Conservation (phyloP, 2,113 vertebrate species). For the Chaetura pelagica region DNA sequence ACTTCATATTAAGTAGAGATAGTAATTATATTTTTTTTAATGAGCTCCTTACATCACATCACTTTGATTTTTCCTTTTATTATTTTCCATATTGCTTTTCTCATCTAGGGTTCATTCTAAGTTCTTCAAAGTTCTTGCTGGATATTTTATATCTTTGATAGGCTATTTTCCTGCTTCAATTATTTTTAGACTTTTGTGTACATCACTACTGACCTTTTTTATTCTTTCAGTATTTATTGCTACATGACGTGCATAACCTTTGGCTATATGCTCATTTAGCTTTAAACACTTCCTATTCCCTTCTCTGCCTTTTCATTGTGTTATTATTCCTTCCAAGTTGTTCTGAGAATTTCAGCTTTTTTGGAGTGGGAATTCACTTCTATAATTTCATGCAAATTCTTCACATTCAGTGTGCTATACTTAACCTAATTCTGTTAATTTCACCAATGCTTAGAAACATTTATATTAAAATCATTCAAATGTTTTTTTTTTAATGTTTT, state of each 20-base stretch:
- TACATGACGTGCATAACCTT: conserved; percentile 28
- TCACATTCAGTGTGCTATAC: background rate
- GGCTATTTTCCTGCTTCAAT: background rate
- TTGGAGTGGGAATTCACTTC: background rate
- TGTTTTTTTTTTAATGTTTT: background rate
- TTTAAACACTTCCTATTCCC: background rate
- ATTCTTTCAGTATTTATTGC: conserved; percentile 33
- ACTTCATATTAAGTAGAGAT: background rate
- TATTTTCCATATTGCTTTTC: background rate
- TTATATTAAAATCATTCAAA: background rate
- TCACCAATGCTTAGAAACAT: background rate
- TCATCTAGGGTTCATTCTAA: background rate
- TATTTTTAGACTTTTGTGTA: conserved; percentile 25
- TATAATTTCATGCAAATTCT: background rate
- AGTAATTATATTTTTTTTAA: background rate
- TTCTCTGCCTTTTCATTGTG: background rate
- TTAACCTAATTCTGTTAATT: background rate
- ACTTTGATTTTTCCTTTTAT: background rate
- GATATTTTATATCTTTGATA: conserved; percentile 4
- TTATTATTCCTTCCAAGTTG: background rate
- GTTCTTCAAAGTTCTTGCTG: background rate
- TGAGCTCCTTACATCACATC: background rate
- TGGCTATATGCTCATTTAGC: conserved; percentile 34
- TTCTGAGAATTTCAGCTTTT: background rate
- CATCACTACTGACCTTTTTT: conserved; percentile 28